phyloP scores from a whole-genome alignment of 2,113 vertebrate genomes.

The Cyrtonyx montezumae region DNA sequence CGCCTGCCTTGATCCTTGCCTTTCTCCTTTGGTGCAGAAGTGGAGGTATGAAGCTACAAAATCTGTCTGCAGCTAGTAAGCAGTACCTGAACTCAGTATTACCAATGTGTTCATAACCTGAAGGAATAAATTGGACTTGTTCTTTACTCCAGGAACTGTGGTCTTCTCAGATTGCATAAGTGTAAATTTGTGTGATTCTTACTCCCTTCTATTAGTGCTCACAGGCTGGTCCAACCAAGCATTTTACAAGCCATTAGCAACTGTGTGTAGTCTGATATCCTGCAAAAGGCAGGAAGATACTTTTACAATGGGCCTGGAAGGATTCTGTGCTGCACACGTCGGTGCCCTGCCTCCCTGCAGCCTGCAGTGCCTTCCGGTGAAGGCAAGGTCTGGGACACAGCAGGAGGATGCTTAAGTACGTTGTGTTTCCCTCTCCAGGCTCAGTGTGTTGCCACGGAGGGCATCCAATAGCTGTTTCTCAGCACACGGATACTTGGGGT shows the following conservation, averaged over 20 bases:
- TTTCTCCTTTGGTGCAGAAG: neutral
- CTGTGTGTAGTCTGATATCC: neutral
- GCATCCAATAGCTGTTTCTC: neutral
- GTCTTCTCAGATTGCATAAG: accelerated
- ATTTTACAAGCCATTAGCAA: neutral
- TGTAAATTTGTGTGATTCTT: neutral
- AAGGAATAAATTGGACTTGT: neutral
- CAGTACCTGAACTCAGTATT: neutral
- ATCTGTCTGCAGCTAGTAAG: neutral
- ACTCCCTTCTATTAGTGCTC: neutral
- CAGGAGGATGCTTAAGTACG: accelerated
- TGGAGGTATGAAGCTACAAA: neutral
- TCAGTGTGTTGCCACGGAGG: neutral
- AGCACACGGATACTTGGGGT: neutral
- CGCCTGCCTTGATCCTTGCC: neutral
- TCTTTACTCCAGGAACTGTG: neutral
- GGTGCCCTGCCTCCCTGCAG: neutral
- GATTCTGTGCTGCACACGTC: accelerated
- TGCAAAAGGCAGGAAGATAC: neutral
- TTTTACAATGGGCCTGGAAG: neutral
- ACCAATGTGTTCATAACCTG: accelerated
- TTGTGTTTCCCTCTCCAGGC: neutral
- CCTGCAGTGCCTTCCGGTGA: accelerated
- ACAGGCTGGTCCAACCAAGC: neutral
- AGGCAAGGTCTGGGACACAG: neutral